Conservation (phyloP, 2,113 vertebrate species). For the Prionailurus bengalensis region DNA sequence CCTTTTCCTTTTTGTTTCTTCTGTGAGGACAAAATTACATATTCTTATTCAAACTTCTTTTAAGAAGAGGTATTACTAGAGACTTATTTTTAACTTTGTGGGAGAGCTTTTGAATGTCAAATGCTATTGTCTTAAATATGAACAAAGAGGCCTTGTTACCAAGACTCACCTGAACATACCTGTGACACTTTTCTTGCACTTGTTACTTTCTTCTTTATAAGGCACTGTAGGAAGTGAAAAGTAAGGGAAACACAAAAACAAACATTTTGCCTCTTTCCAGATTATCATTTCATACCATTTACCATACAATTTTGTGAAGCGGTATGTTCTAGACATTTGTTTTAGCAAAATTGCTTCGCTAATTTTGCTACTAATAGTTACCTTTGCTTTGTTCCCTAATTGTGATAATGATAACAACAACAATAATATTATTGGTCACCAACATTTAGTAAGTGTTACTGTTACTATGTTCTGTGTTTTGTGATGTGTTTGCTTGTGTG, state of each 20-base stretch:
- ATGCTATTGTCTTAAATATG: background rate
- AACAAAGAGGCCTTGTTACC: background rate
- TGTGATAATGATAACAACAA: background rate
- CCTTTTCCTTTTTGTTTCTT: background rate
- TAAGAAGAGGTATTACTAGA: background rate
- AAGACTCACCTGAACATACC: background rate
- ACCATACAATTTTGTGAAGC: background rate
- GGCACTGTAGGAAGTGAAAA: background rate
- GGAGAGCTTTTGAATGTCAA: background rate
- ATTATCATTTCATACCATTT: background rate
- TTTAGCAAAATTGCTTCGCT: background rate
- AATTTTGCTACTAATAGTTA: background rate
- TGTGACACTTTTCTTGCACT: background rate
- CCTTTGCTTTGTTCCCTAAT: background rate
- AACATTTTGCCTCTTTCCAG: background rate
- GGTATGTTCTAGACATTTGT: background rate
- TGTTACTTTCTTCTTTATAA: background rate
- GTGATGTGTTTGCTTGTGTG: background rate
- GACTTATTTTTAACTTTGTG: background rate
- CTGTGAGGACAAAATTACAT: background rate
- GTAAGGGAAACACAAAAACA: background rate
- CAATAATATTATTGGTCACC: background rate
- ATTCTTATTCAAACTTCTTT: background rate
- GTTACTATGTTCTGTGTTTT: background rate
- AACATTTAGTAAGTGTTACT: background rate